Evolutionary conservation across 2,888 invertebrate genomes (phyloP).

Genomic region (Caradrina kadenii): DNA sequence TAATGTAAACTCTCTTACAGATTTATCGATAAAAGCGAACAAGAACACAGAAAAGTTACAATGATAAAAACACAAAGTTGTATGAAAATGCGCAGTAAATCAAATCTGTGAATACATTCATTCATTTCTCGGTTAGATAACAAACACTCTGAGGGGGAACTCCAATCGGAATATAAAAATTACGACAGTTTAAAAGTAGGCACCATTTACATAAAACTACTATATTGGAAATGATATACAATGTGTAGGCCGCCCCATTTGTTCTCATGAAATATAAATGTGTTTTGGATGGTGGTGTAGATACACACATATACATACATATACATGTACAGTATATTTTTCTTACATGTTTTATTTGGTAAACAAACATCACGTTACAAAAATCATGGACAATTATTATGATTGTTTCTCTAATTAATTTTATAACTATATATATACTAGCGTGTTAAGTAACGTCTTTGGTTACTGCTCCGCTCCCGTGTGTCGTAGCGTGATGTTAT

Average conservation of each 20-base stretch:
- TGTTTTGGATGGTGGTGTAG: slow-evolving; percentile 52
- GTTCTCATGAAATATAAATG: slow-evolving; percentile 76
- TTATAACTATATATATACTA: no score
- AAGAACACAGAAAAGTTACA: slow-evolving; percentile 59
- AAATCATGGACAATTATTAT: no score
- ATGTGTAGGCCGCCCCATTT: slow-evolving; percentile 77
- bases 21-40: slow-evolving; percentile 55
- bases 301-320: background rate
- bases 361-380: no score
- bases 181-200: slow-evolving; percentile 90
- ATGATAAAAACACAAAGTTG: slow-evolving; percentile 68
- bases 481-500: no score
- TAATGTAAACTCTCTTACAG: slow-evolving; percentile 34
- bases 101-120: slow-evolving; percentile 85
- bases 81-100: slow-evolving; percentile 82
- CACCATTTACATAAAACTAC: slow-evolving; percentile 89
- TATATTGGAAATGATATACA: slow-evolving; percentile 87
- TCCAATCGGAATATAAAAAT: slow-evolving; percentile 89
- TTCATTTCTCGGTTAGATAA: slow-evolving; percentile 86
- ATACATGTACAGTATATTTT: slow-evolving; percentile 7
- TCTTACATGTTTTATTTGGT: no score
- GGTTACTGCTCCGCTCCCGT: no score
- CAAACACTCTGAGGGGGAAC: slow-evolving; percentile 86
- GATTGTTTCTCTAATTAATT: no score
- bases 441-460: no score